These are phyloP conservation scores for Zoanthus solanderi DNA, from an alignment of 92 coral and sea anemone genomes.

Conservation along the genomic window DNA sequence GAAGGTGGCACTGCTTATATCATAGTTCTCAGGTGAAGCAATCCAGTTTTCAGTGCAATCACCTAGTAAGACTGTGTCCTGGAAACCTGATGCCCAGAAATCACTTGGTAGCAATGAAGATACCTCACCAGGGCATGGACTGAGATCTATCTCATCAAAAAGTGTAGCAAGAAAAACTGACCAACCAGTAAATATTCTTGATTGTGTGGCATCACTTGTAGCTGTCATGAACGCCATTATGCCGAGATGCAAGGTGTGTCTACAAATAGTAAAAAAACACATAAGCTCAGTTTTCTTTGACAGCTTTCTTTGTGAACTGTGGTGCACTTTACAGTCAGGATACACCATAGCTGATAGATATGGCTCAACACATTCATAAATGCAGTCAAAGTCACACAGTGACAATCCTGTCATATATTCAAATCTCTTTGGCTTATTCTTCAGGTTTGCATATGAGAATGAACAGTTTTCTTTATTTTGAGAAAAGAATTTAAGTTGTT, in stretches of 20 bases:
- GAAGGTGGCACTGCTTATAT: conserved; percentile 60
- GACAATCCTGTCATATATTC: conserved; percentile 58
- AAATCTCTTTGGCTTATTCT: conserved; percentile 53
- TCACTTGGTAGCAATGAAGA: conserved; percentile 42
- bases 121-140: conserved; percentile 51
- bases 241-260: conserved; percentile 61
- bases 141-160: conserved; percentile 1
- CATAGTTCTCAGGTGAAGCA: conserved; percentile 69
- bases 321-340: conserved; percentile 63
- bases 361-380: conserved; percentile 63
- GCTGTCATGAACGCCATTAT: conserved; percentile 48
- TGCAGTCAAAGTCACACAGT: conserved; percentile 56
- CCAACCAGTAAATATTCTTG: conserved; percentile 39
- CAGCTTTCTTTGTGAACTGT: conserved; percentile 50
- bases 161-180: conserved; percentile 40
- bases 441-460: conserved; percentile 39
- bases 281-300: conserved; percentile 58
- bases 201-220: conserved; percentile 44
- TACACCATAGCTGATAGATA: conserved; percentile 54
- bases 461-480: conserved; percentile 39
- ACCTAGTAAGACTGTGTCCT: conserved; percentile 45
- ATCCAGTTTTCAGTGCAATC: conserved; percentile 65
- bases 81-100: conserved; percentile 47
- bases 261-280: conserved; percentile 61
- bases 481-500: conserved; percentile 46